phyloP scores from a whole-genome alignment of 2,888 invertebrate genomes.

The Brassicogethes aeneus region DNA sequence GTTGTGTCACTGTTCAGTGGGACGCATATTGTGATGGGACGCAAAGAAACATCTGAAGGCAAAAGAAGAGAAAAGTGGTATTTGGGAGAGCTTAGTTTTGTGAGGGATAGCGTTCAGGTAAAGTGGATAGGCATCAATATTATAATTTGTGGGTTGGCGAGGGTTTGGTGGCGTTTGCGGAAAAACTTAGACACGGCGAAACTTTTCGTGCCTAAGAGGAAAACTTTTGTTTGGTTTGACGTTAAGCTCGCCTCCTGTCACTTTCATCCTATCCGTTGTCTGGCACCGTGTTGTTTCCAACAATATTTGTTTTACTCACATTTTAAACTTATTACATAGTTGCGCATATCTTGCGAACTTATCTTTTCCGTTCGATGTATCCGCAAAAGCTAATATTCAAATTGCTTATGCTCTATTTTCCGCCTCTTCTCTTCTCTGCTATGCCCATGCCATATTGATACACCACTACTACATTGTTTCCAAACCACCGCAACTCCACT shows the following conservation, averaged over 20 bases:
- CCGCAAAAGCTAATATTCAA: conserved; percentile 7
- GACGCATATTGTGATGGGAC: too few relatives aligned
- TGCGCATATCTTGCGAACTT: conserved; percentile 28
- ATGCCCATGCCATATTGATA: neutral
- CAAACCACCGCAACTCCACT: neutral
- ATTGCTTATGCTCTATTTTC: conserved; percentile 1
- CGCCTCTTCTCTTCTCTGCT: neutral
- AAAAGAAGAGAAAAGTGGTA: neutral
- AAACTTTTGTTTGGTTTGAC: conserved; percentile 45
- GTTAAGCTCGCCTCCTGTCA: conserved; percentile 43
- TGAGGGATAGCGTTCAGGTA: conserved; percentile 27
- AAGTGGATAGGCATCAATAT: conserved; percentile 35
- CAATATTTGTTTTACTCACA: conserved; percentile 35
- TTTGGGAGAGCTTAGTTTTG: conserved; percentile 24
- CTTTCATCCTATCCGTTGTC: conserved; percentile 41
- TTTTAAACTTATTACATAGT: conserved; percentile 38
- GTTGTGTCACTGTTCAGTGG: too few relatives aligned
- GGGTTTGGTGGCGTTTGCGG: conserved; percentile 35
- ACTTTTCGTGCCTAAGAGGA: conserved; percentile 42
- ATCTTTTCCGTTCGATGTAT: conserved; percentile 5
- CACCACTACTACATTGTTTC: neutral
- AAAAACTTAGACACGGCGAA: conserved; percentile 43
- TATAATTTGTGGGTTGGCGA: conserved; percentile 42
- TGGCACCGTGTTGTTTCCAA: conserved; percentile 37
- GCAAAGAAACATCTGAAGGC: too few relatives aligned